phyloP scores from a whole-genome alignment of 2,113 vertebrate species.

The Hiodon alosoides region DNA sequence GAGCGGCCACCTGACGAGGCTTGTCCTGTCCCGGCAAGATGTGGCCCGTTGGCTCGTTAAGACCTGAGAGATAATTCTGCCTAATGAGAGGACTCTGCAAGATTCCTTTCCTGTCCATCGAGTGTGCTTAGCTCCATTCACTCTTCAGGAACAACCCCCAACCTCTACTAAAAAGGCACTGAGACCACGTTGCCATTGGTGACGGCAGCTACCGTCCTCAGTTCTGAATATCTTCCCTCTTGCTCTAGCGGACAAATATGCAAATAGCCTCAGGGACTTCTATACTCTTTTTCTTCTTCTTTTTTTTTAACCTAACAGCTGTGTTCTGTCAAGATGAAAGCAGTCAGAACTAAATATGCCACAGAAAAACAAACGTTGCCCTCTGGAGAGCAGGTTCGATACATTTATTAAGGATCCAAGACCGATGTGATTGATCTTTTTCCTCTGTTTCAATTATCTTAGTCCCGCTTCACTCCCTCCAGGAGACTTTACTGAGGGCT shows the following conservation, averaged over 20 bases:
- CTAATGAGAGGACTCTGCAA: neutral
- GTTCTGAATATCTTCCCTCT: neutral
- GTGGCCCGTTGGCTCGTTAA: neutral
- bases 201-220: slow-evolving; percentile 18
- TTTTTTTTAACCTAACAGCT: neutral
- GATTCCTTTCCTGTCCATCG: neutral
- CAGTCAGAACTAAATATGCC: neutral
- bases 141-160: neutral
- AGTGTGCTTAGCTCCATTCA: neutral
- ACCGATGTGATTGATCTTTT: no score
- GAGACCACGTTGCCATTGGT: slow-evolving; percentile 41
- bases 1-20: neutral
- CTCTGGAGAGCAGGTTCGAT: no score
- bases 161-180: neutral
- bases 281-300: neutral
- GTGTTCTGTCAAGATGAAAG: slow-evolving; percentile 10
- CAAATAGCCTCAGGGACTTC: slow-evolving; percentile 10
- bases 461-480: no score
- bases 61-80: neutral
- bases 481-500: no score
- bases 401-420: no score
- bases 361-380: neutral
- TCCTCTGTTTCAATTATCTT: no score
- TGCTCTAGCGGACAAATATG: slow-evolving; percentile 13
- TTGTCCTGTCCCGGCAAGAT: neutral